These are phyloP conservation scores for Girardia tigrina DNA, from an alignment of 2,888 invertebrate genomes.

Conservation along the genomic window DNA sequence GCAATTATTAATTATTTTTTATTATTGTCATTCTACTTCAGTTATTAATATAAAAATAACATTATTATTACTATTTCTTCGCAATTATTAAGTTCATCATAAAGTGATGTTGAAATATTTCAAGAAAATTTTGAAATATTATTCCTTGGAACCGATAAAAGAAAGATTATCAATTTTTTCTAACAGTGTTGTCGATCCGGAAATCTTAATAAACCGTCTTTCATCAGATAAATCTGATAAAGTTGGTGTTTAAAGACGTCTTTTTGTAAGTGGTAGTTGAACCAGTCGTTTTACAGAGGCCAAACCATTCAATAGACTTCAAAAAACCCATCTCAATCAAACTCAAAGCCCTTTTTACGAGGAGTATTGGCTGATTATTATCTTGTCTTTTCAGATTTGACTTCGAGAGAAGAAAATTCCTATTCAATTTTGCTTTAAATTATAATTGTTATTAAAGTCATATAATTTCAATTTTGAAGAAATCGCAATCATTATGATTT, in stretches of 20 bases:
- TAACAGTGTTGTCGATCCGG: slow-evolving; percentile 20
- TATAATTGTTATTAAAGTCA: no score
- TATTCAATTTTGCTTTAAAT: no score
- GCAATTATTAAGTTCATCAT: no score
- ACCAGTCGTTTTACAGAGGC: slow-evolving; percentile 20
- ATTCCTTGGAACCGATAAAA: slow-evolving; percentile 16
- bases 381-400: background rate
- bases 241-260: slow-evolving; percentile 23
- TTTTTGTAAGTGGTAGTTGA: slow-evolving; percentile 20
- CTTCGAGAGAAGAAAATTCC: no score
- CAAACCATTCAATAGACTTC: slow-evolving; percentile 23
- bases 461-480: no score
- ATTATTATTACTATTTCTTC: no score
- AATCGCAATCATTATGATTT: no score
- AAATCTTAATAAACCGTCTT: slow-evolving; percentile 23
- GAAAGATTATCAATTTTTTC: background rate
- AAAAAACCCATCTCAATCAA: slow-evolving; percentile 23
- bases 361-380: slow-evolving; percentile 2
- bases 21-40: no score
- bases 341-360: background rate
- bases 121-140: background rate
- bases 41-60: no score
- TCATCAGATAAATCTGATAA: slow-evolving; percentile 23
- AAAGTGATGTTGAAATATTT: no score
- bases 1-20: no score